Evolutionary conservation across 2,113 vertebrate genomes (phyloP).

Genomic region (Clarias magur): DNA sequence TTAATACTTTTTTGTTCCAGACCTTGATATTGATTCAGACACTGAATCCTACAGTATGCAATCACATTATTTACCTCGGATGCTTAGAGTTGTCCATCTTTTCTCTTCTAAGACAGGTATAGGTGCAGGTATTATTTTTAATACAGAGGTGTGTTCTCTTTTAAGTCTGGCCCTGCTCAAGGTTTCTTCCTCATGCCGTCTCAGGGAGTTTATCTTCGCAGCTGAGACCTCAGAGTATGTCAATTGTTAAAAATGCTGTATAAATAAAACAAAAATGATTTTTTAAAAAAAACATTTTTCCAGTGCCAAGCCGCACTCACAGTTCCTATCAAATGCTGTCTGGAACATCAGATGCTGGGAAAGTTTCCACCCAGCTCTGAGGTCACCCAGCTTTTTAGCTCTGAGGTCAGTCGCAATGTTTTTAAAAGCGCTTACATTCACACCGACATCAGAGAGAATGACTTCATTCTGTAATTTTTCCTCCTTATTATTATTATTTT

Average conservation of each 20-base stretch:
- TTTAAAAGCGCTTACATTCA: slow-evolving; percentile 40
- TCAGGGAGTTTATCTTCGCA: background rate
- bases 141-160: background rate
- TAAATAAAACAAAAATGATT: background rate
- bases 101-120: background rate
- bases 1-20: background rate
- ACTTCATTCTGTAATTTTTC: slow-evolving; percentile 35
- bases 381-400: slow-evolving; percentile 6
- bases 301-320: background rate
- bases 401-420: slow-evolving; percentile 44
- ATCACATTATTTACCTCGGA: background rate
- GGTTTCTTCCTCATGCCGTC: background rate
- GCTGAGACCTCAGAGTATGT: background rate
- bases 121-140: background rate
- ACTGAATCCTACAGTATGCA: background rate
- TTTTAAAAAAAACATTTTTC: background rate
- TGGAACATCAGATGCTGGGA: slow-evolving; percentile 1
- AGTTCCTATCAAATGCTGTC: slow-evolving; percentile 18
- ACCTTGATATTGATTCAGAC: background rate
- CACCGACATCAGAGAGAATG: slow-evolving; percentile 44
- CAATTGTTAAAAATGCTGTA: background rate
- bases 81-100: slow-evolving; percentile 8
- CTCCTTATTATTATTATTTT: background rate
- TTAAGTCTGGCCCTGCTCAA: background rate
- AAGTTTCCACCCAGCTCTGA: slow-evolving; percentile 18